Evolutionary conservation across 2,888 invertebrate genomes (phyloP).

Genomic region (Synergus laeviventris): DNA sequence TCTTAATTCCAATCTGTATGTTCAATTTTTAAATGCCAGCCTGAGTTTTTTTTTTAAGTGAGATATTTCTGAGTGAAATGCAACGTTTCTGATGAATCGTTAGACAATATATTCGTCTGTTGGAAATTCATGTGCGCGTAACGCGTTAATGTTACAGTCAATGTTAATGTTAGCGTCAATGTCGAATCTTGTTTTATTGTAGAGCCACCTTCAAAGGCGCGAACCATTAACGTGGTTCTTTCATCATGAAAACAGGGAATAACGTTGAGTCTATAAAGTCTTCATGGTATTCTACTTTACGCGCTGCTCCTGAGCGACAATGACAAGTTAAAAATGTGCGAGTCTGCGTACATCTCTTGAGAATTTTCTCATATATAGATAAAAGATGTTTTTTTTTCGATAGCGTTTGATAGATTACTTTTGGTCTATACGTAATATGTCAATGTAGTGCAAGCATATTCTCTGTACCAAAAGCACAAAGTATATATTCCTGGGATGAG

Average conservation of each 20-base stretch:
- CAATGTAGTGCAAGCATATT: constrained; percentile 16
- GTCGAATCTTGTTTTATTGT: too few species aligned
- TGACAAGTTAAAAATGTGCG: constrained; percentile 3
- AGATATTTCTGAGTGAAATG: too few species aligned
- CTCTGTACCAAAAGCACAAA: not conserved
- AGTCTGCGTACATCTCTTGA: constrained; percentile 17
- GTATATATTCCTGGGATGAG: too few species aligned
- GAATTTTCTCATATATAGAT: not conserved
- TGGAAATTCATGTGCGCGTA: too few species aligned
- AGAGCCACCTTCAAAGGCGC: too few species aligned
- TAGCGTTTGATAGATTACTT: constrained; percentile 23
- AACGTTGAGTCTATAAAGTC: constrained; percentile 38
- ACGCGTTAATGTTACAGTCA: too few species aligned
- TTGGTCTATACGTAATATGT: constrained; percentile 21
- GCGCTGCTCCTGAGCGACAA: constrained; percentile 22
- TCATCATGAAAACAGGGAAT: constrained; percentile 34
- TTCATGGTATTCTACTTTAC: constrained; percentile 31
- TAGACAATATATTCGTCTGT: too few species aligned
- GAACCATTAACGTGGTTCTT: constrained; percentile 37
- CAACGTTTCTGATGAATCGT: too few species aligned
- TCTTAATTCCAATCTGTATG: too few species aligned
- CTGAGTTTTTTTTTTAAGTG: too few species aligned
- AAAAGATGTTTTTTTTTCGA: constrained; percentile 7
- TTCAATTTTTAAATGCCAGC: too few species aligned
- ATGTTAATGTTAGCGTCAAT: too few species aligned